These are phyloP conservation scores for Phyllopteryx taeniolatus DNA, from an alignment of 2,113 vertebrate genomes.

Conservation along the genomic window DNA sequence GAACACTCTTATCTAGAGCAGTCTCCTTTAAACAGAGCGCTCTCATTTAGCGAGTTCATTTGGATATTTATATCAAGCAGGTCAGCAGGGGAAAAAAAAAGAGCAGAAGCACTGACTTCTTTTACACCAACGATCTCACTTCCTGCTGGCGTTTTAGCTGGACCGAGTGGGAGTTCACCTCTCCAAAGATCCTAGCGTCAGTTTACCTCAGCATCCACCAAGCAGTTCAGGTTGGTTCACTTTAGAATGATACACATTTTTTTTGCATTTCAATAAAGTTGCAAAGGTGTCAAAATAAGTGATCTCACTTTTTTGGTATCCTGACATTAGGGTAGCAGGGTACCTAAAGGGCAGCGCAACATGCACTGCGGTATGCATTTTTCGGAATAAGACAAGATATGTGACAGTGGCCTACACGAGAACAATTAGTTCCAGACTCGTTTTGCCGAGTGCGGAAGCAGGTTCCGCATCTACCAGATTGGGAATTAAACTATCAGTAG, in stretches of 20 bases:
- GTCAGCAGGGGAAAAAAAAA: conserved; percentile 62
- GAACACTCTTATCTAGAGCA: conserved; percentile 71
- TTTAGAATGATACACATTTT: too few species aligned
- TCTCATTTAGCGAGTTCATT: conserved; percentile 67
- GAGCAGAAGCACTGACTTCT: conserved; percentile 43
- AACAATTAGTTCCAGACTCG: too few species aligned
- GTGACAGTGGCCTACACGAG: too few species aligned
- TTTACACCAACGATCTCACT: conserved; percentile 52
- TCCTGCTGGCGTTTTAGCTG: conserved; percentile 12
- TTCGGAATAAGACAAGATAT: too few species aligned
- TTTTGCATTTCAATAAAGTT: too few species aligned
- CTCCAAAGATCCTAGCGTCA: conserved; percentile 13
- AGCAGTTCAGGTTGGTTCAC: background rate
- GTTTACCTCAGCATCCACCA: background rate
- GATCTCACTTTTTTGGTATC: too few species aligned
- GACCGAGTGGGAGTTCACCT: conserved; percentile 12
- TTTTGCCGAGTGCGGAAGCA: too few species aligned
- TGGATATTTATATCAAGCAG: conserved; percentile 74
- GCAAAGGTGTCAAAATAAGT: too few species aligned
- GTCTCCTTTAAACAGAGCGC: conserved; percentile 60
- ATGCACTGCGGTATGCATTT: too few species aligned
- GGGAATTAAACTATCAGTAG: background rate
- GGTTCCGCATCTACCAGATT: too few species aligned
- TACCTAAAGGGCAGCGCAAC: too few species aligned
- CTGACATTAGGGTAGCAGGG: too few species aligned